These are phyloP conservation scores for Bombycilla garrulus DNA, from an alignment of 2,113 vertebrate genomes.

Conservation along the genomic window DNA sequence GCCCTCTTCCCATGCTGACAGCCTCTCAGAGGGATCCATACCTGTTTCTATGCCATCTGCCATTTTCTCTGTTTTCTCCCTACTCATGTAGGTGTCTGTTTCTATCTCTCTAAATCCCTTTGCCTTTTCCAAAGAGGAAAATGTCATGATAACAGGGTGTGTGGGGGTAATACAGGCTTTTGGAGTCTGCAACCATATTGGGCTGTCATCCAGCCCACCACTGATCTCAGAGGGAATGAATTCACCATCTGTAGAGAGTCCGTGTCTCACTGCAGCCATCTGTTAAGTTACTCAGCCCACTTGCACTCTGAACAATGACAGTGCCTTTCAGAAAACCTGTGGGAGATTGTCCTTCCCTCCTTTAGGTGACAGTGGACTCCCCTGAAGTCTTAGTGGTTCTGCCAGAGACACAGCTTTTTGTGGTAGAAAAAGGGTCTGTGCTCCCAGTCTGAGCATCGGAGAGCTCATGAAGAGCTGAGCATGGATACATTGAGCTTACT, in stretches of 20 bases:
- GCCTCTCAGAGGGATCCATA: not conserved
- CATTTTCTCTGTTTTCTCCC: not conserved
- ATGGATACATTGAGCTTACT: not conserved
- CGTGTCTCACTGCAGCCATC: slow-evolving; percentile 71
- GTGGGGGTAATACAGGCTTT: slow-evolving; percentile 49
- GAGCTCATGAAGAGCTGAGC: not conserved
- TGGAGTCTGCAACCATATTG: slow-evolving; percentile 51
- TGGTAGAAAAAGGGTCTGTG: not conserved
- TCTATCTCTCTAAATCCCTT: slow-evolving; percentile 39
- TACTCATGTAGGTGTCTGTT: not conserved
- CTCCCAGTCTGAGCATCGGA: not conserved
- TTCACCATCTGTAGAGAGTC: slow-evolving; percentile 71
- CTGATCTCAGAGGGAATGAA: slow-evolving; percentile 56
- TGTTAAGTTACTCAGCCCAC: slow-evolving; percentile 70
- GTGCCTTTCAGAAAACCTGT: slow-evolving; percentile 59
- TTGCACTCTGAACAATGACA: slow-evolving; percentile 67
- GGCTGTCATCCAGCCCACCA: slow-evolving; percentile 61
- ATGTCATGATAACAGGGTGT: slow-evolving; percentile 50
- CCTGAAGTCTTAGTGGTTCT: not conserved
- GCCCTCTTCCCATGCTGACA: not conserved
- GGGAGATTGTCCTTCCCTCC: slow-evolving; percentile 20
- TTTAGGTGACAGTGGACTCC: not conserved
- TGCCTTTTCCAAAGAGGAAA: slow-evolving; percentile 60
- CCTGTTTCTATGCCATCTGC: slow-evolving; percentile 22
- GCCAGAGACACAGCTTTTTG: not conserved